phyloP scores from a whole-genome alignment of 1,140 invertebrate species.

The Dreissena rostriformis region DNA sequence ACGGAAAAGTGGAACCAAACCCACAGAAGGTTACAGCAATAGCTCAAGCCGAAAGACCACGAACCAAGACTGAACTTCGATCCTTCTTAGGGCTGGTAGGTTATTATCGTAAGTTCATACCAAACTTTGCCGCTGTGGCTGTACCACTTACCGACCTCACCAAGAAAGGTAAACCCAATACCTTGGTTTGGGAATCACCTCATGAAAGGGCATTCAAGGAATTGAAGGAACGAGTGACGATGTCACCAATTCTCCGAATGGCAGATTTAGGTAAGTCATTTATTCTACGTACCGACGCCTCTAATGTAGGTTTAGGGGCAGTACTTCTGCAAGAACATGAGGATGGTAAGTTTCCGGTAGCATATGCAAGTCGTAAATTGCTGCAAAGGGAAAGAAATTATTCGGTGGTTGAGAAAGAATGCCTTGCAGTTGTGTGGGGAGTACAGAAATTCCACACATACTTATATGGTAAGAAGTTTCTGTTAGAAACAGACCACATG shows the following conservation, averaged over 20 bases:
- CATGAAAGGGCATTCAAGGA: slow-evolving; percentile 60
- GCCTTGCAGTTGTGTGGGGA: slow-evolving; percentile 78
- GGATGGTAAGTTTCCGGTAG: slow-evolving; percentile 50
- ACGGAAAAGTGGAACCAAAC: slow-evolving; percentile 71
- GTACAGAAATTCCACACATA: slow-evolving; percentile 80
- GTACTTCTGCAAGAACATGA: slow-evolving; percentile 64
- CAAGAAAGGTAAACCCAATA: slow-evolving; percentile 61
- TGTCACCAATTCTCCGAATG: slow-evolving; percentile 67
- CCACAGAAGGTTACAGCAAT: slow-evolving; percentile 78
- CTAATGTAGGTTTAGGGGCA: slow-evolving; percentile 59
- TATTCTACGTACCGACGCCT: slow-evolving; percentile 59
- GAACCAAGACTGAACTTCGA: slow-evolving; percentile 70
- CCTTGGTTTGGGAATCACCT: slow-evolving; percentile 50
- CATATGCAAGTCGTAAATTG: no score
- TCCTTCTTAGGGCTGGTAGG: slow-evolving; percentile 26
- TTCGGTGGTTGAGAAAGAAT: slow-evolving; percentile 80
- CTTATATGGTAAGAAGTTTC: slow-evolving; percentile 55
- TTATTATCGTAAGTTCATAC: slow-evolving; percentile 77
- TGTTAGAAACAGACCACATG: slow-evolving; percentile 51
- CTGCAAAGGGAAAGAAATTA: no score
- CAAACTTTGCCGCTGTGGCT: slow-evolving; percentile 73
- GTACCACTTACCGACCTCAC: no score
- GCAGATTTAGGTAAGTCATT: slow-evolving; percentile 76
- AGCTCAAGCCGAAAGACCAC: slow-evolving; percentile 65
- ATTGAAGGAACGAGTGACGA: slow-evolving; percentile 55